Evolutionary conservation across 2,888 invertebrate genomes (phyloP).

Genomic region (Tridacna crocea): DNA sequence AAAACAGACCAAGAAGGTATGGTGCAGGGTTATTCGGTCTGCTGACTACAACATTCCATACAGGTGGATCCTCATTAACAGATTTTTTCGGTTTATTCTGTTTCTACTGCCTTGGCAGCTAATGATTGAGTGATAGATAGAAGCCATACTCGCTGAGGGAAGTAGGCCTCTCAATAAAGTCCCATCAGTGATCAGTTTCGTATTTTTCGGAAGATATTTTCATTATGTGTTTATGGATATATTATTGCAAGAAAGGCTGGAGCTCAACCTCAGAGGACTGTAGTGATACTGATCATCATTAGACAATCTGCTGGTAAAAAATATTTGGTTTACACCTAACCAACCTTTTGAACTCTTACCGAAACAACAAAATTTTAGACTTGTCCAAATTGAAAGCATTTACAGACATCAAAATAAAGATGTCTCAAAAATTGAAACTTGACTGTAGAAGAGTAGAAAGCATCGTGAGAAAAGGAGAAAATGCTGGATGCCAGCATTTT

Average conservation of each 20-base stretch:
- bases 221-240: conserved; percentile 12
- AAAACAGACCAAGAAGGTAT: no score
- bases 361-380: neutral
- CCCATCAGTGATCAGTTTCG: conserved; percentile 16
- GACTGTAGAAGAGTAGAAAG: neutral
- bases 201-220: conserved; percentile 16
- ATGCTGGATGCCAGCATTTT: no score
- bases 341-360: neutral
- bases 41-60: conserved; percentile 14
- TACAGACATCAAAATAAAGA: neutral
- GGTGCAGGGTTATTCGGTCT: conserved; percentile 9
- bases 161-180: neutral
- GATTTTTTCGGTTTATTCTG: conserved; percentile 16
- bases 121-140: conserved; percentile 27
- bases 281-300: neutral
- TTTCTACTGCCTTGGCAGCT: conserved; percentile 19
- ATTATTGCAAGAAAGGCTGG: conserved; percentile 4
- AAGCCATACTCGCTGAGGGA: conserved; percentile 17
- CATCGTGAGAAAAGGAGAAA: no score
- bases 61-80: conserved; percentile 27
- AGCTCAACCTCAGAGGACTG: neutral
- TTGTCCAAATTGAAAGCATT: no score
- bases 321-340: neutral
- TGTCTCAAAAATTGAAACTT: neutral
- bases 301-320: neutral